phyloP scores from a whole-genome alignment of 2,113 vertebrate genomes.

The Gymnocephalus cernua region DNA sequence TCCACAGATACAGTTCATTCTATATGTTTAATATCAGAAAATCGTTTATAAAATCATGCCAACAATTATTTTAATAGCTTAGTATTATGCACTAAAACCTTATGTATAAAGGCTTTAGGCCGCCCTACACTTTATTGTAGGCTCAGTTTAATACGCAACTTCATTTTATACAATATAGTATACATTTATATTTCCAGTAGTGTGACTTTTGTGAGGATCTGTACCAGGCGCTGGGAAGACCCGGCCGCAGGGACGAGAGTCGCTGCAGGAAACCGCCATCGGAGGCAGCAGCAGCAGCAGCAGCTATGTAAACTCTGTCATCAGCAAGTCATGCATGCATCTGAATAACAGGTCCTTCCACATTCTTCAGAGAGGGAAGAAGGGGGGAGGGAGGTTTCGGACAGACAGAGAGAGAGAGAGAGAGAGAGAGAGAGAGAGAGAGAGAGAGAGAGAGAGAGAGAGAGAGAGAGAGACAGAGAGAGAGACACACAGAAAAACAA shows the following conservation, averaged over 20 bases:
- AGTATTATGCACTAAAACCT: no score
- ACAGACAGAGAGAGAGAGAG: constrained; percentile 17
- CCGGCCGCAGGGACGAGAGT: neutral
- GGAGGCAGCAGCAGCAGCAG: constrained; percentile 27
- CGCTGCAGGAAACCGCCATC: constrained; percentile 10
- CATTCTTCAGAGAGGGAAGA: constrained; percentile 77
- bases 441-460: constrained; percentile 31
- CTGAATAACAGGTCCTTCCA: constrained; percentile 74
- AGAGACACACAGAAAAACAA: constrained; percentile 31
- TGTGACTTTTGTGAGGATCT: no score
- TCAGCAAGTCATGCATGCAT: constrained; percentile 68
- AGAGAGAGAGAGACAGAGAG: constrained; percentile 56
- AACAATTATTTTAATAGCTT: no score
- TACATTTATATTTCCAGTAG: no score
- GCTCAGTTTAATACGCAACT: no score
- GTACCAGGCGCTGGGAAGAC: neutral
- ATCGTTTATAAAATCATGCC: no score
- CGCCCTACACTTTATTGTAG: no score
- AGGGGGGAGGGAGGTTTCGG: constrained; percentile 14
- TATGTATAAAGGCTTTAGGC: no score
- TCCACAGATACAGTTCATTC: no score
- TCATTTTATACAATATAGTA: no score
- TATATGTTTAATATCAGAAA: no score
- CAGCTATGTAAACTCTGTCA: constrained; percentile 50
- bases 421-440: neutral